Evolutionary conservation across 2,797 vertebrate genomes (phyloP), one percentile per base, ranked within the genome.

Genomic region (Urocyon cinereoargenteus): DNA sequence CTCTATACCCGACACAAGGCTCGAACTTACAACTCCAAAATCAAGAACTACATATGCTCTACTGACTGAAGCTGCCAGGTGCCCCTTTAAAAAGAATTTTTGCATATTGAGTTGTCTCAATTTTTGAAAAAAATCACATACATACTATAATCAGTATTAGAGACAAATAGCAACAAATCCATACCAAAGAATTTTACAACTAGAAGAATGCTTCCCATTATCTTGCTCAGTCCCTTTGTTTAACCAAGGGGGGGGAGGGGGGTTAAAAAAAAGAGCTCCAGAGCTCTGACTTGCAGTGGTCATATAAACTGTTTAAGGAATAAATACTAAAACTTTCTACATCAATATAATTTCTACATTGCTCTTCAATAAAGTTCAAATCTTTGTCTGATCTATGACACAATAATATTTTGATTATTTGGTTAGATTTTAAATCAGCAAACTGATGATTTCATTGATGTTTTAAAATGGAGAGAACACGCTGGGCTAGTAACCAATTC

Each of bases 321-420:
- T 36, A 86, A 93, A 91, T 24, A 94, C 9, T 40, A 90, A 96
- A 93, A 92, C 24, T 77, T 53, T 28, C 40, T 57, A 90, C 94
- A 79, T 91, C 66, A 88, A 61, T 70, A 31, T 49, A 79, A 92
- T 93, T 96, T 86, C 31, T 21, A 75, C 11, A 77, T 16, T 86
- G 24, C 7, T 53, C 22, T 75, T 94, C 8, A 90, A 57, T 31
- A 94, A 86, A 86, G 62, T 86, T 53, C 92, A 90, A 94, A 87
- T n/a, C 2, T 94, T 51, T 77, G 5, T 73, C 28, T 26, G 21
- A 68, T 59, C 78, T 78, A 75, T 64, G 53, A 93, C 55, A 10
- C 55, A 93, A 12, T 21, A 78, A 86, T 82, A 61, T 55, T 88
- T 72, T 79, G 81, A 93, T 51, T 81, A 90, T 55, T 90, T 70